Conservation (phyloP, 2,797 vertebrate genomes). For the Bufotes viridis region DNA sequence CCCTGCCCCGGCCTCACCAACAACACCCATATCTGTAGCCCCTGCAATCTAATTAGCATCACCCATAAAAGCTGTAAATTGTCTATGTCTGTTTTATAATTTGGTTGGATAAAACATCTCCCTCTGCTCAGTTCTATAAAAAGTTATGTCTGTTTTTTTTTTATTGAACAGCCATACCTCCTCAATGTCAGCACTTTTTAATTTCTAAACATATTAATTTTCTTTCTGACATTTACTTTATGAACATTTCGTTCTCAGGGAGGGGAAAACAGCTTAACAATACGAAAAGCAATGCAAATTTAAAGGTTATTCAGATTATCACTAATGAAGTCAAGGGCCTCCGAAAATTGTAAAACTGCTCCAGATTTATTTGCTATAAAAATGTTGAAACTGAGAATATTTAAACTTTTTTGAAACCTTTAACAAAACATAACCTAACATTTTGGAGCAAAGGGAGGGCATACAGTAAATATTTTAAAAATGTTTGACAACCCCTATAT, state of each 20-base stretch:
- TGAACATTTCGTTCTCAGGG: conserved; percentile 69
- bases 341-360: conserved; percentile 58
- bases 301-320: conserved; percentile 71
- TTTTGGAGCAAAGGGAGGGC: neutral
- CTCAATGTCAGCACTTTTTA: conserved; percentile 61
- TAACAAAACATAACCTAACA: neutral
- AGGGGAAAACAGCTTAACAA: conserved; percentile 71
- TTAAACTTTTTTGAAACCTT: neutral
- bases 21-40: neutral
- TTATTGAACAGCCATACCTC: conserved; percentile 45
- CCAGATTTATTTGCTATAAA: conserved; percentile 43
- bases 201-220: conserved; percentile 70
- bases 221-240: conserved; percentile 70
- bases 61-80: neutral
- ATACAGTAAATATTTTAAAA: neutral
- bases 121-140: conserved; percentile 29
- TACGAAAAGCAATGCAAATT: conserved; percentile 67
- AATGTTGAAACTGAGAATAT: conserved; percentile 36
- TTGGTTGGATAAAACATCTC: conserved; percentile 10
- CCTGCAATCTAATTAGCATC: neutral
- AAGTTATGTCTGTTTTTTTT: conserved; percentile 51
- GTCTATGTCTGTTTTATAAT: conserved; percentile 1
- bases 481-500: neutral
- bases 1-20: neutral
- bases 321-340: conserved; percentile 61